Evolutionary conservation across 1,140 invertebrate species (phyloP).

Genomic region (Nixonia krombeini): DNA sequence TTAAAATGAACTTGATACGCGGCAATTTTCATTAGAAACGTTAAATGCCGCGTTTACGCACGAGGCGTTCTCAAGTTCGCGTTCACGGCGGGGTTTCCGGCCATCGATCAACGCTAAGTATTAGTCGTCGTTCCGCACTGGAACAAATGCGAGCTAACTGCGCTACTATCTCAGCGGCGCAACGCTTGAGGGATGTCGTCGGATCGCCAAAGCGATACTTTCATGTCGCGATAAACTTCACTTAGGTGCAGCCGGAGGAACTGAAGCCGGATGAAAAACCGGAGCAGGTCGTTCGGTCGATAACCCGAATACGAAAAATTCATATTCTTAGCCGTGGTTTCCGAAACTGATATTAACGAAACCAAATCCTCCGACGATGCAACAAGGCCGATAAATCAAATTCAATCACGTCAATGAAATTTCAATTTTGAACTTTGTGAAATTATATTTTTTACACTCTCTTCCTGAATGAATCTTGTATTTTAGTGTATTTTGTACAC

Average conservation of each 20-base stretch:
- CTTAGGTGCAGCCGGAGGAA: neutral
- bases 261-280: constrained; percentile 14
- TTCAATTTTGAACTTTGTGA: no score
- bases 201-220: constrained; percentile 45
- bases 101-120: constrained; percentile 46
- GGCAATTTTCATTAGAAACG: constrained; percentile 40
- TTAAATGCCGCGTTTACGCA: constrained; percentile 37
- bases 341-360: neutral
- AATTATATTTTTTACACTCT: no score
- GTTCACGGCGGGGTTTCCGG: no score
- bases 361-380: neutral
- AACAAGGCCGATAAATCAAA: no score
- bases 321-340: neutral
- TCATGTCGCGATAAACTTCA: constrained; percentile 41
- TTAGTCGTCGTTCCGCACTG: constrained; percentile 38
- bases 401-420: no score
- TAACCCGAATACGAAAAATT: constrained; percentile 17
- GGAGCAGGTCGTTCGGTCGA: constrained; percentile 18
- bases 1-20: constrained; percentile 22
- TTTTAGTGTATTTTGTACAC: no score
- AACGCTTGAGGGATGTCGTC: constrained; percentile 32
- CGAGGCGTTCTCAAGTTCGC: constrained; percentile 21
- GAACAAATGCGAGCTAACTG: constrained; percentile 41
- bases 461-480: no score
- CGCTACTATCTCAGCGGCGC: constrained; percentile 22